Evolutionary conservation across 1,140 invertebrate genomes (phyloP).

Genomic region (Heliconius congener): DNA sequence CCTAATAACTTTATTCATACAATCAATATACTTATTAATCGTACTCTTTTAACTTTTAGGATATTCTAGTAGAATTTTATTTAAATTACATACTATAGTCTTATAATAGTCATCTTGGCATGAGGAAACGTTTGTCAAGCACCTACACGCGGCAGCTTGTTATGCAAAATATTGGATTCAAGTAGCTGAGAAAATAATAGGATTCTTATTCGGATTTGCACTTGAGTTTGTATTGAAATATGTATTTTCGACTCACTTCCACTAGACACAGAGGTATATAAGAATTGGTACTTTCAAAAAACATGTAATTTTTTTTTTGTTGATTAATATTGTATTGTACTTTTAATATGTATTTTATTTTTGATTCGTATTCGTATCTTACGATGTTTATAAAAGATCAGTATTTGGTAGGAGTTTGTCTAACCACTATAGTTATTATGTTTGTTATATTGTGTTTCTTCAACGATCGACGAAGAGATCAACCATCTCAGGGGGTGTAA

Average conservation of each 20-base stretch:
- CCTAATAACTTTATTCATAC: no score
- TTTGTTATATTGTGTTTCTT: not conserved
- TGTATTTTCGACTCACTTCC: not conserved
- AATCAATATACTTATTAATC: no score
- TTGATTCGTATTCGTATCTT: not conserved
- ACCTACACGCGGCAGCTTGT: slow-evolving; percentile 20
- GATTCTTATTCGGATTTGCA: not conserved
- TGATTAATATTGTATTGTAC: no score
- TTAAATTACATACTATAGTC: not conserved
- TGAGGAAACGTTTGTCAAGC: slow-evolving; percentile 21
- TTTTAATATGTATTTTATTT: not conserved
- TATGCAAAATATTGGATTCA: slow-evolving; percentile 20
- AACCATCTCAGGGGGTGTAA: no score
- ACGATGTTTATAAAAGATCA: not conserved
- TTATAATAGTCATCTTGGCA: slow-evolving; percentile 4
- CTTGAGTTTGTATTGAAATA: not conserved
- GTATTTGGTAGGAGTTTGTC: not conserved
- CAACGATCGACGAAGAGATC: no score
- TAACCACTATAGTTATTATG: not conserved
- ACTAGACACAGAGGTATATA: not conserved
- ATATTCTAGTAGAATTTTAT: no score
- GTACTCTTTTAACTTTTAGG: no score
- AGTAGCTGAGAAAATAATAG: slow-evolving; percentile 19
- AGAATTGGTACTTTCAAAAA: not conserved
- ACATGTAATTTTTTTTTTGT: no score